Base-by-base conservation (phyloP, 2,797 vertebrate species). In the Streptopelia turtur region DNA sequence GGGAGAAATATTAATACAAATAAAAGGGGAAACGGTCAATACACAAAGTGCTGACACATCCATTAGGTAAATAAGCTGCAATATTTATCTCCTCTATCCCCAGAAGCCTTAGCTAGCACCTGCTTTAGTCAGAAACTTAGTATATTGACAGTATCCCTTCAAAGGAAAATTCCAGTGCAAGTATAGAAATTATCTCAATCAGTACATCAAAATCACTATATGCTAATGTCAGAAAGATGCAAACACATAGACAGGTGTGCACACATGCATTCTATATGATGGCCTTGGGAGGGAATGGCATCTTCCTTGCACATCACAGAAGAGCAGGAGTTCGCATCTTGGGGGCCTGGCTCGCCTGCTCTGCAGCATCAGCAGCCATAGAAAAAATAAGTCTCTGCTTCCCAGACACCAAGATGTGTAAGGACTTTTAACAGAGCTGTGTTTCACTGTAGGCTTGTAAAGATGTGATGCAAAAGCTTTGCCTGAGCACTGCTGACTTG, bases 101-200 rank as follows among this genome's bases (percentile, higher is more conserved):
- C 59, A 55, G 41, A 83, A 83, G 27, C 21, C 35, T 81, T 72
- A 75, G 23, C 30, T 63, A 89, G 59, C 27, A 68, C 33, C 91
- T 74, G 37, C 79, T 80, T 86, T 52, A 41, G 64, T 43, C 83
- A 86, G 57, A 75, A 91, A 22, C 55, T 59, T 61, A 45, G 61
- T 71, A 39, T 56, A 75, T 56, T 53, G 81, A 53, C 61, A 86
- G 39, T 37, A 45, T 78, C 72, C 41, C 66, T 83, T 79, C 37
- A 57, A 83, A 89, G 16, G 65, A 65, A 78, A 86, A 81, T 77
- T 86, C 61, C 59, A 92, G 84, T 86, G 82, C 82, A 88, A 88
- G 47, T 21, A 81, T 0, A 86, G 59, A 86, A 83, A 49, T 83
- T 78, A 63, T 30, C 87, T 84, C 93, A 83, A 64, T 23, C 24